phyloP scores from a whole-genome alignment of 1,140 invertebrate genomes.

The Drosophila burlai region DNA sequence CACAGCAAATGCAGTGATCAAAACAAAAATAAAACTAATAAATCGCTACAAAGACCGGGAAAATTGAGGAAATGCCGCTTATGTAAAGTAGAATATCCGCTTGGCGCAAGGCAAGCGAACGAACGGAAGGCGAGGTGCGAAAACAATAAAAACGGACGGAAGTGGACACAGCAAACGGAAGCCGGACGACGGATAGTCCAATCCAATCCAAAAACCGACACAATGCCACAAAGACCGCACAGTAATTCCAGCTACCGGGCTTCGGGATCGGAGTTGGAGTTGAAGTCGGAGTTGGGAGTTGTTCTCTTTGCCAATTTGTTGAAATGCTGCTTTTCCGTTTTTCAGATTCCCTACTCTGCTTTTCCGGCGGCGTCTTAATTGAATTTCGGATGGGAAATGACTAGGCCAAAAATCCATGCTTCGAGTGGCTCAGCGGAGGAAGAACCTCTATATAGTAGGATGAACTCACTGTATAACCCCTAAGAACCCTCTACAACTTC shows the following conservation, averaged over 20 bases:
- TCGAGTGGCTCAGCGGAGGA: constrained; percentile 35
- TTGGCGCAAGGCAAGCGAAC: constrained; percentile 41
- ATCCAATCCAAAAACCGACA: constrained; percentile 19
- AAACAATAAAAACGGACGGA: constrained; percentile 78
- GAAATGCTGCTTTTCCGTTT: constrained; percentile 54
- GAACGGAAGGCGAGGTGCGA: constrained; percentile 70
- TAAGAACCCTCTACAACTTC: constrained; percentile 15
- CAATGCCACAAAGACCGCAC: constrained; percentile 19
- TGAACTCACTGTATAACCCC: neutral
- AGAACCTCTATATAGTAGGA: constrained; percentile 41
- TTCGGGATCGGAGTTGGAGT: constrained; percentile 18
- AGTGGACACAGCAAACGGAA: constrained; percentile 55
- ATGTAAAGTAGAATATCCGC: constrained; percentile 82
- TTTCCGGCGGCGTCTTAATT: constrained; percentile 38
- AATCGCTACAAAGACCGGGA: constrained; percentile 59
- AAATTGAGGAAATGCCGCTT: constrained; percentile 79
- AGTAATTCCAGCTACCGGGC: constrained; percentile 34
- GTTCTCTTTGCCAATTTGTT: constrained; percentile 69
- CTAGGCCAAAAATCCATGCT: constrained; percentile 60
- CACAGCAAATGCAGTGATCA: constrained; percentile 41
- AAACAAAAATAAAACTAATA: constrained; percentile 49
- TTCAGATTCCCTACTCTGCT: constrained; percentile 47
- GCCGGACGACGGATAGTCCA: constrained; percentile 38
- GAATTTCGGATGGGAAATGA: constrained; percentile 72
- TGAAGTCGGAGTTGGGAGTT: neutral